phyloP scores from a whole-genome alignment of 2,888 invertebrate species.

The Ormyrus thymus region DNA sequence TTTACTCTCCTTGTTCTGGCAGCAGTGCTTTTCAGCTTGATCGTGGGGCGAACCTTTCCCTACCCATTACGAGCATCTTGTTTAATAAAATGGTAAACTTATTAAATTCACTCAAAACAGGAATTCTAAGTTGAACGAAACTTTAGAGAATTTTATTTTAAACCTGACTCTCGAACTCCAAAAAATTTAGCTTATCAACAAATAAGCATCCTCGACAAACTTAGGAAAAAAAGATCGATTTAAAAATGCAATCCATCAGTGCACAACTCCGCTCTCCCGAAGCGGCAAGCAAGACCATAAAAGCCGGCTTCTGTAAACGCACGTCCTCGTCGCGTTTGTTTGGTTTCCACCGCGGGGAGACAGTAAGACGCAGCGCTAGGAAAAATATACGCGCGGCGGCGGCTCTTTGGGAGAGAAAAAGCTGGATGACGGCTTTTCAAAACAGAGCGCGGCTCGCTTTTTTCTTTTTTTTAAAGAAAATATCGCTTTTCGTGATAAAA shows the following conservation, averaged over 20 bases:
- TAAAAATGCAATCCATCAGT: neutral
- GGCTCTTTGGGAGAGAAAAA: slow-evolving; percentile 20
- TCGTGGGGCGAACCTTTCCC: slow-evolving; percentile 58
- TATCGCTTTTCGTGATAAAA: slow-evolving; percentile 2
- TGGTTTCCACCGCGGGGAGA: slow-evolving; percentile 24
- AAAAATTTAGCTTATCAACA: too few species aligned
- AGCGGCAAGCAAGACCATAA: neutral
- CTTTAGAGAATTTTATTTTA: too few species aligned
- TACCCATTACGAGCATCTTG: slow-evolving; percentile 67
- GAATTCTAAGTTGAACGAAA: neutral
- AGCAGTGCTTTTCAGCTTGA: neutral
- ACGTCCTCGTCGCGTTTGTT: slow-evolving; percentile 16
- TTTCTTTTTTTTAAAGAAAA: slow-evolving; percentile 2
- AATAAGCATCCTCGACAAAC: too few species aligned
- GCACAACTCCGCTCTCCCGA: too few species aligned
- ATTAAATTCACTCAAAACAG: neutral
- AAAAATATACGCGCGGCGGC: slow-evolving; percentile 46
- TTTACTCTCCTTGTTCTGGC: neutral
- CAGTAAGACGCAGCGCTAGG: slow-evolving; percentile 47
- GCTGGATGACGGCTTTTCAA: neutral
- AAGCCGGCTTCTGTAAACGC: neutral
- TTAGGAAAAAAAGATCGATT: neutral
- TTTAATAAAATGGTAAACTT: slow-evolving; percentile 63
- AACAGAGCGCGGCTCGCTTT: neutral
- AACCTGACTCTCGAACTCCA: too few species aligned